Evolutionary conservation across 1,140 invertebrate genomes (phyloP), one percentile per base, ranked within the genome.

Genomic region (Pseudomyrmex sp.): DNA sequence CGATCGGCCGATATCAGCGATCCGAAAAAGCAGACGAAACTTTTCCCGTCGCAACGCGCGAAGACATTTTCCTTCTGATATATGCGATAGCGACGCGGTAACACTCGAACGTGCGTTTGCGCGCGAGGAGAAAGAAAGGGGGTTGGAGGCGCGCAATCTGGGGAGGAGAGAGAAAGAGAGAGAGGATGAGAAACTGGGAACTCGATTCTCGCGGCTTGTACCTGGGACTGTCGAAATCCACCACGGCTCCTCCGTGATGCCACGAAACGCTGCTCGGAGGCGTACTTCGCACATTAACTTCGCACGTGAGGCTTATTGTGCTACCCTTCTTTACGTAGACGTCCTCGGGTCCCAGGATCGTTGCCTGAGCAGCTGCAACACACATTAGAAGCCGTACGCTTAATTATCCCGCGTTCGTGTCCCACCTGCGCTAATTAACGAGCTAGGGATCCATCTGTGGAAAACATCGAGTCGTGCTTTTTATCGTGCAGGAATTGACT

Each of bases 271-370:
- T 97, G 63, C 97, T 97, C 26, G 97, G 97, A 20, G 97, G 97
- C 77, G 97, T 97, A 61, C 97, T 97, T 93, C 98, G 97, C 61
- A 97, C 96, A 93, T 98, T 98, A 80, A 98, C 97, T 52, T 97
- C 97, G 93, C 98, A 98, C 54, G 97, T 97, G 89, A 98, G 94
- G 84, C 97, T 97, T 95, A 98, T 98, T 73, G 97, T 98, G 93
- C 97, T 98, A 86, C 98, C 97, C 91, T 97, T 97, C 94, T 98
- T 98, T 88, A 98, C 97, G 93, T 97, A 98, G 61, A 98, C 97
- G 88, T 98, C 97, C 86, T 97, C 96, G n/a, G 97, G 97, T 62
- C 97, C 97, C 90, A 96, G 96, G 88, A 98, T 98, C 89, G 96
- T 97, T 35, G 98, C 98, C 92, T 98, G 97, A 46, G 98, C 97